A percentile compares a stretch with the other conserved stretches of the same genome.
phyloP scores from a whole-genome alignment of 2,888 invertebrate species.

The Dusona sp. region DNA sequence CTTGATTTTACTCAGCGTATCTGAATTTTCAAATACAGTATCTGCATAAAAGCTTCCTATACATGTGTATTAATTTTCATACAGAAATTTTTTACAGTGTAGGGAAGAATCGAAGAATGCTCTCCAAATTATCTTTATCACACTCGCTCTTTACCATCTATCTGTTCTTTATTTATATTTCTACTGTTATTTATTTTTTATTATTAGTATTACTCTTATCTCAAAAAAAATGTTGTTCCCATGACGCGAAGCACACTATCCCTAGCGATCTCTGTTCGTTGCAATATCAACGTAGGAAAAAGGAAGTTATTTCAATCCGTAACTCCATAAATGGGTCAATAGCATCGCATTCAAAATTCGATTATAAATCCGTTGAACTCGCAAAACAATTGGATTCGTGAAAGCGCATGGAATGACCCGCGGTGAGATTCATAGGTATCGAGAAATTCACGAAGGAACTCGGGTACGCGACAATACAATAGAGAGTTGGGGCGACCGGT shows the following conservation, averaged over 20 bases:
- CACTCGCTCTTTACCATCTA: too few relatives aligned
- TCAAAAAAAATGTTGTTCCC: neutral
- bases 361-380: neutral
- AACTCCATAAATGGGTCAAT: neutral
- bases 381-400: neutral
- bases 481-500: neutral
- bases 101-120: neutral
- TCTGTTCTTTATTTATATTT: neutral
- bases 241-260: neutral
- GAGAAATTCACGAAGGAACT: slow-evolving; percentile 5
- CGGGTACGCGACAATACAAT: neutral
- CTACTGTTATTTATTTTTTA: neutral
- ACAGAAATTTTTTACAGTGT: too few relatives aligned
- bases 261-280: neutral
- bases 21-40: too few relatives aligned
- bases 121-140: neutral
- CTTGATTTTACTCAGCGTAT: too few relatives aligned
- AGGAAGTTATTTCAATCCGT: neutral
- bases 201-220: neutral
- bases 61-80: too few relatives aligned
- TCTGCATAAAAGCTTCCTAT: too few relatives aligned
- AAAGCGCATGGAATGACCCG: neutral
- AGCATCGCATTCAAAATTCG: neutral
- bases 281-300: neutral
- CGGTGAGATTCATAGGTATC: slow-evolving; percentile 3